Base-by-base conservation (phyloP, 2,113 vertebrate genomes). In the Pedetes capensis region DNA sequence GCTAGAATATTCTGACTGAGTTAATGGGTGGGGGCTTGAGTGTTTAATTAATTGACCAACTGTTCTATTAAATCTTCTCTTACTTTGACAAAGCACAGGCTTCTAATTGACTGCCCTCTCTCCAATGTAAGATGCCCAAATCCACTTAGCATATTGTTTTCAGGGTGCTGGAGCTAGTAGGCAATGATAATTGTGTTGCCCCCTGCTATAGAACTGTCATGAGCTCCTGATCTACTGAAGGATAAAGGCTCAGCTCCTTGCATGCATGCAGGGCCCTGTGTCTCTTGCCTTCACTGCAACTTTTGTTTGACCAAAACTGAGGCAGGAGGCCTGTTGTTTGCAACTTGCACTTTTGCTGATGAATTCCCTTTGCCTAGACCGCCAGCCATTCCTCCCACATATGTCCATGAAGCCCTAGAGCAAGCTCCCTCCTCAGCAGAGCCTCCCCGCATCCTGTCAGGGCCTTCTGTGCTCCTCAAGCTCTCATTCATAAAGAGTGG, bases 31-130 rank as follows among this genome's bases (percentile, higher is more conserved):
- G 18, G 16, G 53, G 25, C n/a, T 42, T 74, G 71, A 51, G 76
- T 69, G 25, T 93, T 91, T 93, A 91, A 95, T 96, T 95, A 86
- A 74, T 74, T 95, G 66, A n/a, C 87, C 89, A 86, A 91, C 95
- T 94, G 87, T 84, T 95, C 61, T 69, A 42, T 59, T 94, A 85
- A 95, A 69, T 82, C 87, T 86, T 94, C 68, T 89, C 87, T 89
- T 91, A 88, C 86, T 59, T 88, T 76, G 82, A 86, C 8, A 22
- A 88, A 61, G 64, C 51, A 44, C 42, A 39, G 39, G 32, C 75
- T 68, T 44, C 92, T 93, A 89, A 91, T 20, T 63, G 68, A 90
- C 29, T 42, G 47, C 61, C 59, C 32, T 85, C 37, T 89, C 37
- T 87, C 74, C 55, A 34, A 9, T 23, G 25, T 37, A 42, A 88